Percentiles rank a stretch among this genome's conserved stretches.
These are phyloP conservation scores for Lepidurus apus DNA, from an alignment of 1,140 invertebrate species.

Conservation along the genomic window DNA sequence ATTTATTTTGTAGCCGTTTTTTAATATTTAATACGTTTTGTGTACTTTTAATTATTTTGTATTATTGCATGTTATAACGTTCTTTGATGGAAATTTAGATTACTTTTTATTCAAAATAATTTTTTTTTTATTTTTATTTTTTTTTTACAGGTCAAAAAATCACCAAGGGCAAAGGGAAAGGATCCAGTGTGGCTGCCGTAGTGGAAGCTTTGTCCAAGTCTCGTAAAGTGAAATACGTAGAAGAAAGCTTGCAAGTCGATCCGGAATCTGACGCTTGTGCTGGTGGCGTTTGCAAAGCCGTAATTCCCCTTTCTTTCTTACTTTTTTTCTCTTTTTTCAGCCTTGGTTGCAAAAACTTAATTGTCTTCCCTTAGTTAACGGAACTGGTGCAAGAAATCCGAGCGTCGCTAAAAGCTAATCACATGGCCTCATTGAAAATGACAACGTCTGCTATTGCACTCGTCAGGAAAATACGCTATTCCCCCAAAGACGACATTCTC, in stretches of 20 bases:
- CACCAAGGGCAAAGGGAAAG: constrained; percentile 39
- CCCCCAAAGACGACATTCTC: constrained; percentile 54
- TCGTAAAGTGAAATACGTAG: constrained; percentile 36
- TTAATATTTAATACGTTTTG: no score
- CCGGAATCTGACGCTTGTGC: constrained; percentile 44
- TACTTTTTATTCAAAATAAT: no score
- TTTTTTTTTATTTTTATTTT: neutral
- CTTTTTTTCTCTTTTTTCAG: neutral
- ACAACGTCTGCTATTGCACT: constrained; percentile 59
- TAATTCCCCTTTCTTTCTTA: constrained; percentile 39
- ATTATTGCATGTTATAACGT: no score
- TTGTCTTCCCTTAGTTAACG: constrained; percentile 45
- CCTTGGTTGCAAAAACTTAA: constrained; percentile 25
- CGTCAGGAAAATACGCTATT: constrained; percentile 53
- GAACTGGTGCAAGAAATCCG: constrained; percentile 52
- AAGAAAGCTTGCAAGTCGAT: constrained; percentile 39
- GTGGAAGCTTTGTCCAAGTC: constrained; percentile 40
- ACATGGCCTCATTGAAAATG: constrained; percentile 57
- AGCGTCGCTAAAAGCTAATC: constrained; percentile 48
- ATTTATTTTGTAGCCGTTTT: no score
- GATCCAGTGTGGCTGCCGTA: constrained; percentile 43
- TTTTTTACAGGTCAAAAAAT: constrained; percentile 36
- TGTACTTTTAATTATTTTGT: no score
- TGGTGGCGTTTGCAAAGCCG: constrained; percentile 49
- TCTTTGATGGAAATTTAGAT: no score